These are phyloP conservation scores for Chloromyia formosa DNA, from an alignment of 2,888 invertebrate species.

Conservation along the genomic window DNA sequence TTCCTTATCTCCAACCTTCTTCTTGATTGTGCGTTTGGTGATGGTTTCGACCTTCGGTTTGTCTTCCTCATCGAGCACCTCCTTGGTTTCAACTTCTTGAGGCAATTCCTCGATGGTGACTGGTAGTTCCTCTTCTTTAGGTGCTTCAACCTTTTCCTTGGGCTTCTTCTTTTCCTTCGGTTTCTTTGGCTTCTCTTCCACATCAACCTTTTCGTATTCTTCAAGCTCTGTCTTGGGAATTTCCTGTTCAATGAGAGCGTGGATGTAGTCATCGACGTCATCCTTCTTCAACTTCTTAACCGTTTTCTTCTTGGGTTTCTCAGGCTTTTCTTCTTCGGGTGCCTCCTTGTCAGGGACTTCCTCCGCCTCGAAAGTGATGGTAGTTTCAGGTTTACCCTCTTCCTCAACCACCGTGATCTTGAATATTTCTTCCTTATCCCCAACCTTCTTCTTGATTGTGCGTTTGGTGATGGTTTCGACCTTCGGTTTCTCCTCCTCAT, in stretches of 20 bases:
- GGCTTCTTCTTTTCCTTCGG: slow-evolving; percentile 56
- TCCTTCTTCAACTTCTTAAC: slow-evolving; percentile 59
- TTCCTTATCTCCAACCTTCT: slow-evolving; percentile 61
- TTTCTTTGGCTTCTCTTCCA: too few relatives aligned
- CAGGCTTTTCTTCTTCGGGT: too few relatives aligned
- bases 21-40: slow-evolving; percentile 59
- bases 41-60: slow-evolving; percentile 56
- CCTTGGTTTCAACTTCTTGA: background rate
- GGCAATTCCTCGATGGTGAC: slow-evolving; percentile 70
- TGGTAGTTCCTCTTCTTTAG: slow-evolving; percentile 66
- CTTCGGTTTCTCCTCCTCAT: too few relatives aligned
- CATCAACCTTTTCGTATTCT: slow-evolving; percentile 70
- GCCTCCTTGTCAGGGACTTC: too few relatives aligned
- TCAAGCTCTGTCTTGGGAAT: slow-evolving; percentile 68
- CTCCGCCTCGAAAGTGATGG: too few relatives aligned
- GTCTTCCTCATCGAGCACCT: slow-evolving; percentile 54
- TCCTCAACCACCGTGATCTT: too few relatives aligned
- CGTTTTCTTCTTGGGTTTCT: slow-evolving; percentile 59
- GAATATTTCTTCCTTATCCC: too few relatives aligned
- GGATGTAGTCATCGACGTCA: too few relatives aligned
- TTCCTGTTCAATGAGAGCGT: too few relatives aligned
- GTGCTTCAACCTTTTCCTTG: slow-evolving; percentile 60
- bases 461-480: too few relatives aligned
- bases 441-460: too few relatives aligned
- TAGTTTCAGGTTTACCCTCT: too few relatives aligned